phyloP scores from a whole-genome alignment of 2,113 vertebrate species.

The Tachuris rubrigastra region DNA sequence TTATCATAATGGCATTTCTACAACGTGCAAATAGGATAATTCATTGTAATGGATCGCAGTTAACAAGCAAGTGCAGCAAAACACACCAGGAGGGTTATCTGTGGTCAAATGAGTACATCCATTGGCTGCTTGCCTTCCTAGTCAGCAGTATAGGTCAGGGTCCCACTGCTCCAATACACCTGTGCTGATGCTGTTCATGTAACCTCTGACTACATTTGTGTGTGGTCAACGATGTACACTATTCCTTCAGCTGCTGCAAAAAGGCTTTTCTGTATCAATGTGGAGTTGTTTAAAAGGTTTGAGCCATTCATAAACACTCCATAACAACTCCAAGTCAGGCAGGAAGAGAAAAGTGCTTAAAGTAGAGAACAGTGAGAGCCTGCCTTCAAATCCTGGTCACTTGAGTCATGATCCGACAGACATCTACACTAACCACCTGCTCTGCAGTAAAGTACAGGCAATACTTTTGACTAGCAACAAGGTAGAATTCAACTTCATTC shows the following conservation, averaged over 20 bases:
- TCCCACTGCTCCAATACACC: not conserved
- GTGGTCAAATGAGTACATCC: not conserved
- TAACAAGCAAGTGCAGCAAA: not conserved
- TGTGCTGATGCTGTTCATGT: not conserved
- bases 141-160: not conserved
- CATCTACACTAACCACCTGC: not conserved
- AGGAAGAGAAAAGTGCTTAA: not conserved
- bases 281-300: not conserved
- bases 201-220: not conserved
- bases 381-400: not conserved
- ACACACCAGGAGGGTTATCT: not conserved
- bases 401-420: not conserved
- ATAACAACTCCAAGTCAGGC: not conserved
- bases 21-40: fast-evolving
- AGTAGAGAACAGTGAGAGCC: not conserved
- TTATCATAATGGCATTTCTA: not conserved
- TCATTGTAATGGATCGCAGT: not conserved
- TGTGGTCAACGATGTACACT: not conserved
- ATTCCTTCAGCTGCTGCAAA: not conserved
- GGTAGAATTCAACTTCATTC: not conserved
- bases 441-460: not conserved
- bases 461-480: not conserved
- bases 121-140: not conserved
- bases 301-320: not conserved
- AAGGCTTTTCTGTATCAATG: not conserved